Conservation (phyloP, 2,888 invertebrate species). For the Tetrapedia diversipes region DNA sequence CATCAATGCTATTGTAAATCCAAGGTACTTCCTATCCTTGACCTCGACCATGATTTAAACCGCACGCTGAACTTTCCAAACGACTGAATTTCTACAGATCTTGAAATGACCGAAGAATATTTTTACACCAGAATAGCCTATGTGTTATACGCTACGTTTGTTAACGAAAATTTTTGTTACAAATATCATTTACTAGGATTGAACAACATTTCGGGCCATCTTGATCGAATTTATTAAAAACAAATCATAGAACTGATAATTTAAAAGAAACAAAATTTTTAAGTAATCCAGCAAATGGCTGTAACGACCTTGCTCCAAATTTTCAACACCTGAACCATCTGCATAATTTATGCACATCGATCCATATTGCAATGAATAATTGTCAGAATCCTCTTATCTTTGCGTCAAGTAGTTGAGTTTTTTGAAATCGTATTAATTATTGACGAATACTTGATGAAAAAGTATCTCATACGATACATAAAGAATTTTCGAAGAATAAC, state of each 20-base stretch:
- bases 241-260: not conserved
- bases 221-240: not conserved
- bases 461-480: not conserved
- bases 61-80: slow-evolving; percentile 13
- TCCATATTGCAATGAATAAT: slow-evolving; percentile 52
- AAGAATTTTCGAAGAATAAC: not conserved
- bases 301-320: slow-evolving; percentile 27
- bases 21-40: slow-evolving; percentile 1
- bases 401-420: not conserved
- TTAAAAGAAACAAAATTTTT: slow-evolving; percentile 11
- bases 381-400: slow-evolving; percentile 28
- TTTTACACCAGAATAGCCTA: not conserved
- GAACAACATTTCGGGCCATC: too few species aligned
- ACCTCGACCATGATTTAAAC: slow-evolving; percentile 29
- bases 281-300: slow-evolving; percentile 26
- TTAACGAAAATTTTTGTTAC: not conserved
- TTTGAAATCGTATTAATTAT: slow-evolving; percentile 2
- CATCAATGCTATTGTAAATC: not conserved
- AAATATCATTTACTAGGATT: not conserved
- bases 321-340: slow-evolving; percentile 47
- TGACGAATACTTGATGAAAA: not conserved
- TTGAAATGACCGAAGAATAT: not conserved
- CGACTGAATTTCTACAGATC: slow-evolving; percentile 24
- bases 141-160: not conserved
- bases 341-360: slow-evolving; percentile 55